Percentiles rank a stretch among this genome's conserved stretches.
Evolutionary conservation across 2,888 invertebrate species (phyloP).

Genomic region (Hirtodrosophila alboralis): DNA sequence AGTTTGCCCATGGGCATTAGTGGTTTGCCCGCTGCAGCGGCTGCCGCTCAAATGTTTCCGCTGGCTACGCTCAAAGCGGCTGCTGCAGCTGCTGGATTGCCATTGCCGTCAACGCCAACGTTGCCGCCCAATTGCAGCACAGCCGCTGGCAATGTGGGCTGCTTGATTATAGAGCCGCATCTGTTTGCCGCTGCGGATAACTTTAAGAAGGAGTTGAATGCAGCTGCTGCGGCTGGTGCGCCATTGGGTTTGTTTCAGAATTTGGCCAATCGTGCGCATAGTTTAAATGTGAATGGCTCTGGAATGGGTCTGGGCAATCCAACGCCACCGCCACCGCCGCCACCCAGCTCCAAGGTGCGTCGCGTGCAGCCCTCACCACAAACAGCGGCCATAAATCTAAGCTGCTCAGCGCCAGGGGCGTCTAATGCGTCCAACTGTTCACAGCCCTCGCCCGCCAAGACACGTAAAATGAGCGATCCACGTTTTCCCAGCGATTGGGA

Average conservation of each 20-base stretch:
- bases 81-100: conserved; percentile 60
- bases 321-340: conserved; percentile 64
- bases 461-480: conserved; percentile 71
- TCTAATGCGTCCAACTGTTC: conserved; percentile 18
- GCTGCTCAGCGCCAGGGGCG: conserved; percentile 60
- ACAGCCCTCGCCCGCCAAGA: conserved; percentile 70
- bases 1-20: conserved; percentile 59
- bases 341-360: conserved; percentile 68
- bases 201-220: conserved; percentile 78
- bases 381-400: conserved; percentile 79
- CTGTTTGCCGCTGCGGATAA: conserved; percentile 80
- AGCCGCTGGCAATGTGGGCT: conserved; percentile 75
- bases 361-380: conserved; percentile 81
- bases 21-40: conserved; percentile 45
- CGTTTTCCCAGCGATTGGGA: conserved; percentile 74
- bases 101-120: conserved; percentile 54
- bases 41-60: conserved; percentile 73
- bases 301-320: conserved; percentile 38
- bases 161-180: conserved; percentile 80
- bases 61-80: conserved; percentile 71
- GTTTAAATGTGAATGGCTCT: conserved; percentile 40
- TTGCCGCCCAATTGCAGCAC: conserved; percentile 68
- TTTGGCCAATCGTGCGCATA: conserved; percentile 60
- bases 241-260: conserved; percentile 78
- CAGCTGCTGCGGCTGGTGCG: conserved; percentile 72